Conservation (phyloP, 2,797 vertebrate species). For the Sebastes itinus region DNA sequence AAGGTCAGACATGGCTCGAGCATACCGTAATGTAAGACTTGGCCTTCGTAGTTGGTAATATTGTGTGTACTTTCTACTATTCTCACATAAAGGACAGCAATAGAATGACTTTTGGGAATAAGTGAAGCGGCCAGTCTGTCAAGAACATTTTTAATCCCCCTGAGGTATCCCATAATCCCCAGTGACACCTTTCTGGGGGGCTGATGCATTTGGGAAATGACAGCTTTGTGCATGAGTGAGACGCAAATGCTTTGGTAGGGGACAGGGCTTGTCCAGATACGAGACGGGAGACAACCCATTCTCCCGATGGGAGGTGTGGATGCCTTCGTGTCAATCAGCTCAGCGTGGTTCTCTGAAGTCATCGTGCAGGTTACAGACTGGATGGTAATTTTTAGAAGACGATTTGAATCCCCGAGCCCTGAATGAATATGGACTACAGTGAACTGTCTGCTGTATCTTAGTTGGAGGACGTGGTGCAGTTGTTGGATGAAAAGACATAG, state of each 20-base stretch:
- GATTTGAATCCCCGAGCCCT: slow-evolving; percentile 42
- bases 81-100: slow-evolving; percentile 12
- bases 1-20: neutral
- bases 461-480: neutral
- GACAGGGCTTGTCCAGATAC: slow-evolving; percentile 61
- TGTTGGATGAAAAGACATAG: neutral
- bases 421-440: slow-evolving; percentile 1
- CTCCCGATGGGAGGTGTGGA: slow-evolving; percentile 52
- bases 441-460: neutral
- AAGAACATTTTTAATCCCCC: slow-evolving; percentile 70
- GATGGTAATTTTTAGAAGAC: slow-evolving; percentile 37
- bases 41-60: neutral
- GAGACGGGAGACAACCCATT: slow-evolving; percentile 53
- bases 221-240: slow-evolving; percentile 73
- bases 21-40: neutral
- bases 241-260: slow-evolving; percentile 45
- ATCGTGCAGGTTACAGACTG: slow-evolving; percentile 32
- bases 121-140: slow-evolving; percentile 68
- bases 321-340: slow-evolving; percentile 61
- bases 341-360: slow-evolving; percentile 49
- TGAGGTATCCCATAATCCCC: slow-evolving; percentile 73
- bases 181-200: slow-evolving; percentile 69
- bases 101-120: slow-evolving; percentile 50
- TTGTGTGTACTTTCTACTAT: slow-evolving; percentile 1
- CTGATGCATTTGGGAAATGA: slow-evolving; percentile 68